These are phyloP conservation scores for fruit fly (Drosophila melanogaster) DNA, from an alignment of 1,140 invertebrate species.

Conservation along the genomic window Release_6_plus_ISO1_MT NT_037436.4:18323501-18324000, in stretches of 20 bases:
- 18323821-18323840: constrained; percentile 64
- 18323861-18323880: constrained; percentile 44
- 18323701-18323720: constrained; percentile 71
- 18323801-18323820: constrained; percentile 50
- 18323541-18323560: too few species aligned
- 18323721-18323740: constrained; percentile 18
- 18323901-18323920: constrained; percentile 47
- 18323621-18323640: too few species aligned
- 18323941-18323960: constrained; percentile 38
- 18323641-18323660: neutral
- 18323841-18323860: constrained; percentile 41
- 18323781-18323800: constrained; percentile 60
- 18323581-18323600: too few species aligned
- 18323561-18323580: neutral
- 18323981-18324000: constrained; percentile 29
- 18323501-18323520: neutral
- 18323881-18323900: constrained; percentile 41
- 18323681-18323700: constrained; percentile 66
- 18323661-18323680: constrained; percentile 23
- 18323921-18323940: constrained; percentile 62
- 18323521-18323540: too few species aligned
- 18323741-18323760: constrained; percentile 45
- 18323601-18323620: too few species aligned
- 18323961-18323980: constrained; percentile 41
- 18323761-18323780: constrained; percentile 63